Evolutionary conservation across 2,113 vertebrate genomes (phyloP).

Genomic region (Carassius gibelio): DNA sequence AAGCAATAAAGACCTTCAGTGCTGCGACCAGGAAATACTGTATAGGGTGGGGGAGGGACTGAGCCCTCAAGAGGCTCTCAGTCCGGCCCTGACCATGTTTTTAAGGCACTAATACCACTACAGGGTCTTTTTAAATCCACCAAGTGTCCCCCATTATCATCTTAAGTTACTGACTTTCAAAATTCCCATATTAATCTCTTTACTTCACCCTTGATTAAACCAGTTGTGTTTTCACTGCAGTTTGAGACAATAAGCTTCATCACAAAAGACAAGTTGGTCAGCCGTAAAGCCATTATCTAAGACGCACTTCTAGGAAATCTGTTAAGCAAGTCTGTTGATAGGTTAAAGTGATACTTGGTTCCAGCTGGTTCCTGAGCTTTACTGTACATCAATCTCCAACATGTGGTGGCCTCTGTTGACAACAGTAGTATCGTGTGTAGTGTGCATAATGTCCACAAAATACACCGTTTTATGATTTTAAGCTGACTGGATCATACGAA

Average conservation of each 20-base stretch:
- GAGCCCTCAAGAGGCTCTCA: neutral
- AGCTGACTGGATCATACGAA: neutral
- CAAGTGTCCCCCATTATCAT: neutral
- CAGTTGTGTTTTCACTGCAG: conserved; percentile 6
- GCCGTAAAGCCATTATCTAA: conserved; percentile 1
- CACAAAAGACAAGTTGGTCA: conserved; percentile 29
- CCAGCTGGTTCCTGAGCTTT: neutral
- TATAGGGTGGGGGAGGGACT: conserved; percentile 3
- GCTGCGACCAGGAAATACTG: conserved; percentile 10
- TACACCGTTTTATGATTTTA: neutral
- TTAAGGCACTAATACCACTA: conserved; percentile 5
- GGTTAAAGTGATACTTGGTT: conserved; percentile 15
- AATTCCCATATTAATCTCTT: neutral
- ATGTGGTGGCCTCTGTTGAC: conserved; percentile 3
- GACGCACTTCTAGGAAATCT: neutral
- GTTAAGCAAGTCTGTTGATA: neutral
- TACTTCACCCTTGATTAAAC: neutral
- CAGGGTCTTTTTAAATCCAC: neutral
- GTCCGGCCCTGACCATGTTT: neutral
- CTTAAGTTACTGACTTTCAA: neutral
- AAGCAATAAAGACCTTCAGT: neutral
- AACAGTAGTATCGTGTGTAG: neutral
- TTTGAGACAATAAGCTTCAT: neutral
- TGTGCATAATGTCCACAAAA: neutral
- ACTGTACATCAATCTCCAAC: neutral